Percentiles rank a stretch among this genome's conserved stretches.
phyloP scores from a whole-genome alignment of 2,113 vertebrate genomes.

The Clarias magur region DNA sequence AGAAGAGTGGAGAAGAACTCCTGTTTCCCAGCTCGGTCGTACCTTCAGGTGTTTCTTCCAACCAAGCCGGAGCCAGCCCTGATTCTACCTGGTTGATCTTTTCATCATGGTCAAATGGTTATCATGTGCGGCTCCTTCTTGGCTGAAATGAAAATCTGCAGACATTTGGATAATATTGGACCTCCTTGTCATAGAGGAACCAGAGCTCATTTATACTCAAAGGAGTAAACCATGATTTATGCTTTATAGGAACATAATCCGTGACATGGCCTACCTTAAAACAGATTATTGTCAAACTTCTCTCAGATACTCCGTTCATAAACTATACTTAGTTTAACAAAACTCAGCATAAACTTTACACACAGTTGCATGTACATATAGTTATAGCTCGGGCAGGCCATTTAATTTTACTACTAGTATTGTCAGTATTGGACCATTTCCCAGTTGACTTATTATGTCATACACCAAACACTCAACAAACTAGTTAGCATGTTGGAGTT shows the following conservation, averaged over 20 bases:
- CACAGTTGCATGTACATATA: too few relatives aligned
- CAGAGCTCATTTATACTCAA: background rate
- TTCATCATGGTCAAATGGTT: background rate
- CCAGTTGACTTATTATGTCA: too few relatives aligned
- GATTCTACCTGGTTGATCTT: background rate
- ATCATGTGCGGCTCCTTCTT: background rate
- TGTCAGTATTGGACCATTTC: too few relatives aligned
- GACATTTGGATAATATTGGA: background rate
- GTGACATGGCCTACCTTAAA: background rate
- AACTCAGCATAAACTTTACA: too few relatives aligned
- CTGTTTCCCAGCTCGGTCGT: background rate
- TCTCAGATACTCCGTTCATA: too few relatives aligned
- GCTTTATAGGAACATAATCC: background rate
- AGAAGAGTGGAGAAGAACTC: background rate
- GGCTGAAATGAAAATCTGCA: background rate
- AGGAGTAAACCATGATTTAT: background rate
- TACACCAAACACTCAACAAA: too few relatives aligned
- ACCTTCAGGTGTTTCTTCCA: background rate
- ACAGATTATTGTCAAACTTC: background rate
- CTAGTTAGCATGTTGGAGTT: too few relatives aligned
- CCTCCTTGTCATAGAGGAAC: background rate
- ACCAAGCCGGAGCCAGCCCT: background rate
- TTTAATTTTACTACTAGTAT: too few relatives aligned
- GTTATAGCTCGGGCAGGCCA: too few relatives aligned
- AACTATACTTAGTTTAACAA: too few relatives aligned